Base-by-base conservation (phyloP, 2,888 invertebrate species). In the Acleris cristana region DNA sequence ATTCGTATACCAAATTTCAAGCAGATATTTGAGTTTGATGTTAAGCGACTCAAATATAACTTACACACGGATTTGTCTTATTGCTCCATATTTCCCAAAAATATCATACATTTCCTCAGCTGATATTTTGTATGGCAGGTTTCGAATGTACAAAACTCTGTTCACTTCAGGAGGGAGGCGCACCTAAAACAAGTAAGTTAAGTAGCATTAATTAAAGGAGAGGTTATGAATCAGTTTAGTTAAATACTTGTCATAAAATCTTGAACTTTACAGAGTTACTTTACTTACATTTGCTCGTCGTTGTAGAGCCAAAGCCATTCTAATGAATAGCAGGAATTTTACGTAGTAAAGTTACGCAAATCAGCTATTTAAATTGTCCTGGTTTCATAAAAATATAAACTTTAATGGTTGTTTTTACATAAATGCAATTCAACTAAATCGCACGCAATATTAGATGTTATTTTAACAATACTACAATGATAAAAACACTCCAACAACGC, bases 21-120 rank as follows among this genome's bases (percentile, higher is more conserved):
- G n/a, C n/a, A n/a, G n/a, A n/a, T n/a, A n/a, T n/a, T n/a, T n/a
- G n/a, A n/a, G n/a, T n/a, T n/a, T n/a, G n/a, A n/a, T n/a, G n/a
- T n/a, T n/a, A n/a, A n/a, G n/a, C n/a, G n/a, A n/a, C n/a, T n/a
- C n/a, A n/a, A n/a, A 34, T 10, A 14, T 12, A 34, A 85, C 97
- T 95, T 94, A 98, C 98, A 99, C 98, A 91, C 99, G 94, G 70
- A 99, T 99, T 92, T 99, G 99, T 77, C 99, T 93, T 73, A 99
- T 99, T 3, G 99, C 99, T 77, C 99, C 99, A 92, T 99, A 99
- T 94, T 99, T 99, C 19, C 99, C 99, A 94, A 99, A 99, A 72
- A 99, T 99, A 90, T 99, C 99, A 85, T 99, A 99, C 99, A 99
- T 99, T 95, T 99, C 99, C 89, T 99, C 99, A 7, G 98, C 98